Percentiles rank a stretch among this genome's conserved stretches.
phyloP scores from a whole-genome alignment of 2,113 vertebrate species.

The Brevimyrus niger region DNA sequence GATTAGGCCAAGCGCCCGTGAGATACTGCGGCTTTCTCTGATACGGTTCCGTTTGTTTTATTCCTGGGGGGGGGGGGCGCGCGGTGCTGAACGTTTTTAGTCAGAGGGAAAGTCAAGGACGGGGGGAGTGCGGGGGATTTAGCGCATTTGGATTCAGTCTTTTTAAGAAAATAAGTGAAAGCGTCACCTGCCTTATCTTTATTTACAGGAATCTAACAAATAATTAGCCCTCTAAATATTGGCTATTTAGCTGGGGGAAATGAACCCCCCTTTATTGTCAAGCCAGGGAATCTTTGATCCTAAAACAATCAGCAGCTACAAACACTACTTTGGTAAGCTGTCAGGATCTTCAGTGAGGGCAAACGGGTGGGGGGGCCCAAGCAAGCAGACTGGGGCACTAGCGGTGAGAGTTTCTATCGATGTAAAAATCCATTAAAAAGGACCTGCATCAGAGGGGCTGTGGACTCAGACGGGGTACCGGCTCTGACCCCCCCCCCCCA shows the following conservation, averaged over 20 bases:
- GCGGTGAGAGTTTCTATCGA: slow-evolving; percentile 43
- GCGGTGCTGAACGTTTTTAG: neutral
- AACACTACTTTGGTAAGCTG: neutral
- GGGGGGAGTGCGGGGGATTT: neutral
- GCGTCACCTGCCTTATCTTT: neutral
- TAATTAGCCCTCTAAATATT: neutral
- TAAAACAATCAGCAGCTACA: neutral
- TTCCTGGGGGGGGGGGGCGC: slow-evolving; percentile 28
- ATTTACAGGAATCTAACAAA: neutral
- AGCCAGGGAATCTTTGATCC: neutral
- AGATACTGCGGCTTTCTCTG: slow-evolving; percentile 22
- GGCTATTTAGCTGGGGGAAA: neutral
- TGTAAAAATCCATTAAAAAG: slow-evolving; percentile 34
- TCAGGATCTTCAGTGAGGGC: neutral
- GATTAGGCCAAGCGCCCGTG: slow-evolving; percentile 41
- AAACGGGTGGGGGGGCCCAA: slow-evolving; percentile 4
- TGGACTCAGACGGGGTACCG: neutral
- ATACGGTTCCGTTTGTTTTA: slow-evolving; percentile 39
- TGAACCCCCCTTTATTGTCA: neutral
- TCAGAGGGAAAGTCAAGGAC: neutral
- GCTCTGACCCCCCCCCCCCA: neutral
- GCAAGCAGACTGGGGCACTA: slow-evolving; percentile 18
- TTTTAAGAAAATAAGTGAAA: neutral
- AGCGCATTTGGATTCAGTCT: neutral
- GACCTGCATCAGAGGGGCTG: slow-evolving; percentile 25